Conservation (phyloP, 2,797 vertebrate species). For the Scarus forsteni region DNA sequence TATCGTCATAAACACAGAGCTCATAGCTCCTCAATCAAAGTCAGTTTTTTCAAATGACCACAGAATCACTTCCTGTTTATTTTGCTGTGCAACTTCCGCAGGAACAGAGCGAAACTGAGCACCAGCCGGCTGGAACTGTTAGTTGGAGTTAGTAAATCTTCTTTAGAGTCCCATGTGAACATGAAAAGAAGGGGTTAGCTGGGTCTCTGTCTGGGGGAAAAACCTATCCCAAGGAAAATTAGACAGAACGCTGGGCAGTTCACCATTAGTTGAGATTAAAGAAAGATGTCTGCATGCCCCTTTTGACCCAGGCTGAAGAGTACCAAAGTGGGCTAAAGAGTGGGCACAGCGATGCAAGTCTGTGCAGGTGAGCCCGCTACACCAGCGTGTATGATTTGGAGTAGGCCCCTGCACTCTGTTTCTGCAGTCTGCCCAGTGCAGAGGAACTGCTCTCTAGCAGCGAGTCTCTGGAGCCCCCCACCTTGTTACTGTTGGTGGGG, state of each 20-base stretch:
- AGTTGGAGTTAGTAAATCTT: conserved; percentile 80
- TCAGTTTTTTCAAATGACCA: conserved; percentile 71
- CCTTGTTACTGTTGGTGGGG: conserved; percentile 86
- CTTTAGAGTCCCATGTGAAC: conserved; percentile 70
- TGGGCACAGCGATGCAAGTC: conserved; percentile 64
- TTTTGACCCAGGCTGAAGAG: conserved; percentile 62
- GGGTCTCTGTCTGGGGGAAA: conserved; percentile 67
- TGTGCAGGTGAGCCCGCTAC: conserved; percentile 80
- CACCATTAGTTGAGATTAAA: conserved; percentile 69
- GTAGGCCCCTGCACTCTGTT: conserved; percentile 95
- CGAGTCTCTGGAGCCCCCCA: conserved; percentile 98
- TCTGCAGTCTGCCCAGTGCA: conserved; percentile 93
- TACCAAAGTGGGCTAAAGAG: conserved; percentile 57
- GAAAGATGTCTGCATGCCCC: conserved; percentile 65
- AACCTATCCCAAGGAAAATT: conserved; percentile 54
- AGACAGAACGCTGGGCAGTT: conserved; percentile 66
- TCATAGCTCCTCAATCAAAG: conserved; percentile 59
- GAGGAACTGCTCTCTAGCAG: conserved; percentile 97
- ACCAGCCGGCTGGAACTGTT: conserved; percentile 79
- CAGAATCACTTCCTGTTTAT: conserved; percentile 55
- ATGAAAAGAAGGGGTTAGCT: conserved; percentile 71
- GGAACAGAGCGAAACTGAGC: conserved; percentile 64
- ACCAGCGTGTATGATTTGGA: conserved; percentile 99
- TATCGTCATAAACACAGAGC: conserved; percentile 71
- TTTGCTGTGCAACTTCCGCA: conserved; percentile 54